These are phyloP conservation scores for Calliphora vomitoria DNA, from an alignment of 2,888 invertebrate genomes.

Conservation along the genomic window DNA sequence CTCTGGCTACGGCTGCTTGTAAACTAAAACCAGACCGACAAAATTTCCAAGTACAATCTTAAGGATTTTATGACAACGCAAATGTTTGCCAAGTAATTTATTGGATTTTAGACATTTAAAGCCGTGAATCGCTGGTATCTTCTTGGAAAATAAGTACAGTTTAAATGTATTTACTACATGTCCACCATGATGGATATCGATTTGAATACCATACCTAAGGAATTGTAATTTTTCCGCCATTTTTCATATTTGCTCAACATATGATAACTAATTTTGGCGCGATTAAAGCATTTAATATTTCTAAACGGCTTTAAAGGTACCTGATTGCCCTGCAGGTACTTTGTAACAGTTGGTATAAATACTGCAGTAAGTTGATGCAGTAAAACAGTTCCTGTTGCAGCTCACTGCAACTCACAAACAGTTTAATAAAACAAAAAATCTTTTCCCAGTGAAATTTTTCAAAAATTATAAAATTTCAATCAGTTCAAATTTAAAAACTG, in stretches of 20 bases:
- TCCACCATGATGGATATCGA: neutral
- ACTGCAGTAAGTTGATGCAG: neutral
- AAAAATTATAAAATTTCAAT: constrained; percentile 25
- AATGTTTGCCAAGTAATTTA: constrained; percentile 27
- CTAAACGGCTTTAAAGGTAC: neutral
- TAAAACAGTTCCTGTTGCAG: constrained; percentile 48
- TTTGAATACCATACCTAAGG: neutral
- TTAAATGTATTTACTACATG: neutral
- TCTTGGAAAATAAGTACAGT: constrained; percentile 3
- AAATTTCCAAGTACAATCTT: constrained; percentile 20
- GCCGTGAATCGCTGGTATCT: neutral
- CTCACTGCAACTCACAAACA: constrained; percentile 24
- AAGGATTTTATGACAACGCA: constrained; percentile 13
- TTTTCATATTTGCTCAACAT: neutral
- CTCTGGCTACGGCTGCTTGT: neutral
- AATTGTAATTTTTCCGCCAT: neutral
- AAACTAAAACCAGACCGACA: constrained; percentile 9
- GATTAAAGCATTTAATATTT: neutral
- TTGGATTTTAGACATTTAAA: neutral
- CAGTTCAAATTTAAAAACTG: constrained; percentile 21
- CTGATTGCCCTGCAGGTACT: constrained; percentile 19
- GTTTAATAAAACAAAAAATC: neutral
- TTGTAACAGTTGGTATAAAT: constrained; percentile 30
- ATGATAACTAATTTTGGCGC: neutral
- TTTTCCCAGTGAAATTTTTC: constrained; percentile 37